Conservation (phyloP, 2,888 invertebrate genomes). For the Agonopterix subpropinquella region DNA sequence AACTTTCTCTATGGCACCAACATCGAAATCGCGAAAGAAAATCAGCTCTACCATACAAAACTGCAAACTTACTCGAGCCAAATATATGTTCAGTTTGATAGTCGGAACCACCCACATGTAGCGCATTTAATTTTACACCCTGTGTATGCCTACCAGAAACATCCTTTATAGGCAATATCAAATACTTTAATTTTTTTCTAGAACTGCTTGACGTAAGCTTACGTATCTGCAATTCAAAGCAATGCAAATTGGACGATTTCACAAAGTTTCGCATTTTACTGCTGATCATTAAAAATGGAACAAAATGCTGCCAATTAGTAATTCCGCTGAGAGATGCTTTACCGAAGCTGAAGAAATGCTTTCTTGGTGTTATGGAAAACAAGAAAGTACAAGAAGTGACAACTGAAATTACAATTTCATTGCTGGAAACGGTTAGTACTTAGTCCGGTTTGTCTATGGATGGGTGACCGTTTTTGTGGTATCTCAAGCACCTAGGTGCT, state of each 20-base stretch:
- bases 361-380: constrained; percentile 36
- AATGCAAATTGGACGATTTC: constrained; percentile 48
- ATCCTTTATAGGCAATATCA: no score
- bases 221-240: constrained; percentile 33
- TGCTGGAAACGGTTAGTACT: constrained; percentile 49
- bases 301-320: constrained; percentile 50
- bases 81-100: no score
- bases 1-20: no score
- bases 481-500: no score
- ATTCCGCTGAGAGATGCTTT: constrained; percentile 47
- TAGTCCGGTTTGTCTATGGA: background rate
- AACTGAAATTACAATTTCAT: constrained; percentile 44
- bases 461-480: no score
- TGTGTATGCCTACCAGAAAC: no score
- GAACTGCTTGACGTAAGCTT: constrained; percentile 54
- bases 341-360: constrained; percentile 38
- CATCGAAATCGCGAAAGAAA: no score
- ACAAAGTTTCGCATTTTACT: constrained; percentile 57
- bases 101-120: no score
- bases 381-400: constrained; percentile 59
- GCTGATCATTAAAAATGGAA: constrained; percentile 59
- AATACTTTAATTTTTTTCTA: constrained; percentile 15
- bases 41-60: no score
- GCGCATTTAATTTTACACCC: no score
- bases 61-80: no score